Percentiles rank a stretch among this genome's conserved stretches.
phyloP scores from a whole-genome alignment of 1,140 invertebrate species.

The Neodiprion virginianus region DNA sequence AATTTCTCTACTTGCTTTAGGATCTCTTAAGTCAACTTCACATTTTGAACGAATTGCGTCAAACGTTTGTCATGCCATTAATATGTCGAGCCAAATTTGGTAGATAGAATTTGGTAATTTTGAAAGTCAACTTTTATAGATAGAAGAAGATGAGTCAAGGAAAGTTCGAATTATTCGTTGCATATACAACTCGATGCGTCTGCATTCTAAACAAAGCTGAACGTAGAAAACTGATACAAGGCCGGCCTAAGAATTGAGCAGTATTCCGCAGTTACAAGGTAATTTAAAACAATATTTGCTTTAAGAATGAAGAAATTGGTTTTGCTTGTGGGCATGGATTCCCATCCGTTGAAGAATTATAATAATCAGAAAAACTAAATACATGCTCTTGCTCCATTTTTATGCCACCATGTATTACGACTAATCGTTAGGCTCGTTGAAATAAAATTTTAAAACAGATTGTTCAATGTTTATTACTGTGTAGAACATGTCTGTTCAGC shows the following conservation, averaged over 20 bases:
- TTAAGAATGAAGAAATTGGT: not conserved
- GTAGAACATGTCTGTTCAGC: too few species aligned
- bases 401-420: not conserved
- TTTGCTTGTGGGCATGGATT: not conserved
- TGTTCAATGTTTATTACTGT: too few species aligned
- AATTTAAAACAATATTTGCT: not conserved
- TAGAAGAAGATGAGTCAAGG: constrained; percentile 5
- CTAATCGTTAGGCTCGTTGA: not conserved
- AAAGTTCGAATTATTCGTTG: constrained; percentile 3
- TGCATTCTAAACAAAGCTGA: constrained; percentile 2
- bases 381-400: constrained; percentile 4
- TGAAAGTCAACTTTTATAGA: not conserved
- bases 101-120: not conserved
- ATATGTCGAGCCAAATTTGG: not conserved
- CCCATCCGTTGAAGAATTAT: not conserved
- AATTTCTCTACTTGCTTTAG: not conserved
- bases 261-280: not conserved
- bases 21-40: too few species aligned
- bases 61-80: too few species aligned
- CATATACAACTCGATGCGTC: constrained; percentile 4
- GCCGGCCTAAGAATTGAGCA: constrained; percentile 4
- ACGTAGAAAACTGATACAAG: not conserved
- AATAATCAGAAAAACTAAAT: not conserved
- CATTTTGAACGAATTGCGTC: too few species aligned
- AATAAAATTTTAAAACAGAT: too few species aligned